Evolutionary conservation across 1,140 invertebrate genomes (phyloP), one percentile per base, ranked within the genome.

Genomic region (Portunus trituberculatus): DNA sequence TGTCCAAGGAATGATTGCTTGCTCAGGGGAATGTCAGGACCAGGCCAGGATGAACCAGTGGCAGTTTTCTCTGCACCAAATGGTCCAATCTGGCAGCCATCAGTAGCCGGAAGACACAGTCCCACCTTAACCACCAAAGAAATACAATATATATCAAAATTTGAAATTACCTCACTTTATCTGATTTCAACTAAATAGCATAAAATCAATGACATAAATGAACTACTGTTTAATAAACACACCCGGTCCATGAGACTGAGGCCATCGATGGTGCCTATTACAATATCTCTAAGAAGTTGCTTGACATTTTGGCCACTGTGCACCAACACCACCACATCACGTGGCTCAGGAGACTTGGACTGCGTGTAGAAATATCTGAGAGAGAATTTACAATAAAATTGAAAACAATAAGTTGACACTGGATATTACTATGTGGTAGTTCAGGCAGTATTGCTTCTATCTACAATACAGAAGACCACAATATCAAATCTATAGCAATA

Each of bases 321-420:
- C 67, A 84, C 32, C 20, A 93, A 76, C 12, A 93, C 92, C 7
- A 93, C 67, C 92, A 93, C 92, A 25, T 46, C 67, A 28, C 92
- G 67, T 0, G 92, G 92, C 67, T 93, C 92, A 45, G 92, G 92
- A 20, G 92, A 93, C 31, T 32, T 93, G 25, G 76, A 1, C 32
- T 84, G 67, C 25, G 59, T 93, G 76, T 76, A 93, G 92, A 83
- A 93, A 31, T 93, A 82, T 31, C 92, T 93, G 92, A 0, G 20
- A 31, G 2, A 12, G 25, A 6, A 91, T 32, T 45, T 28, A 91
- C 45, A 20, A 46, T 48, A 31, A 31, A 39, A 39, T 39, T 48
- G 28, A 45, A 14, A 91, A 16, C n/a, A 28, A 39, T 48, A 39
- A 2, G 39, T 39, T 39, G 39, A 39, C 39, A 39, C 39, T 39